These are phyloP conservation scores for Rotaria sp. DNA, from an alignment of 2,888 invertebrate species.

Conservation along the genomic window DNA sequence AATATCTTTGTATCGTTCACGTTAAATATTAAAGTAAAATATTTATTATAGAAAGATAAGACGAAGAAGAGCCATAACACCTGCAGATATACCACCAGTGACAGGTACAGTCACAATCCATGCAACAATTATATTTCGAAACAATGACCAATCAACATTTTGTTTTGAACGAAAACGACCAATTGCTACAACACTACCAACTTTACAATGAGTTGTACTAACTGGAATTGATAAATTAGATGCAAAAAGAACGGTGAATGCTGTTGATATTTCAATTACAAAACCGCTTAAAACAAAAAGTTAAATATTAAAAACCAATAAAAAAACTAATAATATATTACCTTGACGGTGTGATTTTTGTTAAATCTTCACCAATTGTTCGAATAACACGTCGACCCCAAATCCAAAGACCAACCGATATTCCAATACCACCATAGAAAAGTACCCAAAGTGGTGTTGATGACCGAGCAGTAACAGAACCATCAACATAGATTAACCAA, in stretches of 20 bases:
- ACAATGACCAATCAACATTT: conserved; percentile 58
- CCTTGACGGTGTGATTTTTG: conserved; percentile 89
- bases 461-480: conserved; percentile 67
- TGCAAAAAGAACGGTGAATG: conserved; percentile 81
- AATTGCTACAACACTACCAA: conserved; percentile 74
- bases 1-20: neutral
- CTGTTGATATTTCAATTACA: conserved; percentile 83
- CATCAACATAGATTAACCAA: conserved; percentile 89
- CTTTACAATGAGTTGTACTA: conserved; percentile 92
- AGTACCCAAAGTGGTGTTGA: conserved; percentile 84
- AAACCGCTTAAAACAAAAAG: too few relatives aligned
- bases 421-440: conserved; percentile 87
- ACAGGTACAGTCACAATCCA: conserved; percentile 95
- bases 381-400: conserved; percentile 87
- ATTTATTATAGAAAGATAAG: neutral
- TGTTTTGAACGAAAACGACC: conserved; percentile 51
- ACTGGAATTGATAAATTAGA: conserved; percentile 88
- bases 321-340: conserved; percentile 52
- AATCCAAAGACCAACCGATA: conserved; percentile 84
- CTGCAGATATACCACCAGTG: conserved; percentile 76
- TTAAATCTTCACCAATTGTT: conserved; percentile 90
- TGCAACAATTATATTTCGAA: conserved; percentile 83
- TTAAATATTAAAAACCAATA: too few relatives aligned
- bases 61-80: conserved; percentile 64
- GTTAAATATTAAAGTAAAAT: too few relatives aligned